Conservation (phyloP, 2,888 invertebrate species). For the Pristionchus fissidentatus region DNA sequence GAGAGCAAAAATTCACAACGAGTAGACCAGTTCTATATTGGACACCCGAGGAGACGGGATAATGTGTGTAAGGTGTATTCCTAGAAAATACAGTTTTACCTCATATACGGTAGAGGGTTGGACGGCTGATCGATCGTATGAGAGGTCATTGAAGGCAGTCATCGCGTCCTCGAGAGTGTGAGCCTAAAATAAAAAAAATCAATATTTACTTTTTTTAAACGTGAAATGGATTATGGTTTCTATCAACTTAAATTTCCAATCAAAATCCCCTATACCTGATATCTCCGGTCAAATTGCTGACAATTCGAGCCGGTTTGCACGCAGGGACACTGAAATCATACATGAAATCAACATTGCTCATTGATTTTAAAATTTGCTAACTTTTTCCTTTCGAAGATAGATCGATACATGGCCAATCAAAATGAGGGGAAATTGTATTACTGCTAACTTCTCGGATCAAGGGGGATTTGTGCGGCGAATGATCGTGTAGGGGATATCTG, state of each 20-base stretch:
- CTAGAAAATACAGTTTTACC: not conserved
- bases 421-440: not conserved
- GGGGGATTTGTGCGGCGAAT: no score
- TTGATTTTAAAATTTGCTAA: not conserved
- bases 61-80: not conserved
- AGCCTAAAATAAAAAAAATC: not conserved
- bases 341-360: not conserved
- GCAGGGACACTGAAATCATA: slow-evolving; percentile 23
- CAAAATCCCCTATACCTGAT: not conserved
- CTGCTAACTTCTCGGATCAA: not conserved
- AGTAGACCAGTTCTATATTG: no score
- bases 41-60: no score
- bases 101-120: not conserved
- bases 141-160: slow-evolving; percentile 14
- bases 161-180: slow-evolving; percentile 37
- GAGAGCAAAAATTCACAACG: no score
- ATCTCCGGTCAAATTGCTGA: slow-evolving; percentile 40
- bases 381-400: not conserved
- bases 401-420: not conserved
- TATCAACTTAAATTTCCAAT: not conserved
- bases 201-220: not conserved
- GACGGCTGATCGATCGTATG: not conserved
- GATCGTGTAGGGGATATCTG: no score
- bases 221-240: not conserved
- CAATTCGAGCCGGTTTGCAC: slow-evolving; percentile 10